phyloP scores from a whole-genome alignment of 2,888 invertebrate species.

The Phytoseiulus persimilis region DNA sequence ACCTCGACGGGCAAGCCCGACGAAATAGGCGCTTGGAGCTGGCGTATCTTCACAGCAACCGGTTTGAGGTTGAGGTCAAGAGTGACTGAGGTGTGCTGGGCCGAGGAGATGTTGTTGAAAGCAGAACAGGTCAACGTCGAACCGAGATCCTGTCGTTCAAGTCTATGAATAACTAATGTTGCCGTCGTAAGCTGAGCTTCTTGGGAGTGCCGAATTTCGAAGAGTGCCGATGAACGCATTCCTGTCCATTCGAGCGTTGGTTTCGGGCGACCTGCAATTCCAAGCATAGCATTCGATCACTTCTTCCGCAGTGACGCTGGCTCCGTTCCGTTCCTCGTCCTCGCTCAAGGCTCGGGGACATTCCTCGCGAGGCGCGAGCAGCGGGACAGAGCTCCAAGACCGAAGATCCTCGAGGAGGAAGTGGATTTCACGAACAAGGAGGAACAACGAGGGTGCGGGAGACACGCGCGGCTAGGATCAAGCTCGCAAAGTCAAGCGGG shows the following conservation, averaged over 20 bases:
- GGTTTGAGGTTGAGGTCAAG: slow-evolving; percentile 34
- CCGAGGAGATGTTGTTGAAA: slow-evolving; percentile 27
- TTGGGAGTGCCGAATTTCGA: slow-evolving; percentile 27
- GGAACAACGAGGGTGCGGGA: background rate
- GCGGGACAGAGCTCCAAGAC: background rate
- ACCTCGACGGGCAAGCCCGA: slow-evolving; percentile 19
- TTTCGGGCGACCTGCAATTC: slow-evolving; percentile 33
- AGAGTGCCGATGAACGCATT: slow-evolving; percentile 27
- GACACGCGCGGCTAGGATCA: background rate
- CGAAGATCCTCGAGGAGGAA: background rate
- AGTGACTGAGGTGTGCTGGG: slow-evolving; percentile 25
- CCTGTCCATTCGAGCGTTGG: slow-evolving; percentile 33
- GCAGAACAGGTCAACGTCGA: slow-evolving; percentile 36
- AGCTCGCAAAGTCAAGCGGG: background rate
- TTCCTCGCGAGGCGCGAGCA: background rate
- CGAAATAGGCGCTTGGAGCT: slow-evolving; percentile 11
- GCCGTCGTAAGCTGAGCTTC: slow-evolving; percentile 35
- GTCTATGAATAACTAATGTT: slow-evolving; percentile 27
- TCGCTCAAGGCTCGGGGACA: background rate
- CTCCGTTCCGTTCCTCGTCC: background rate
- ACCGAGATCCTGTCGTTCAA: slow-evolving; percentile 26
- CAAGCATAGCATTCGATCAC: background rate
- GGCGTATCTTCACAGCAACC: slow-evolving; percentile 27
- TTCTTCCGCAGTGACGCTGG: background rate
- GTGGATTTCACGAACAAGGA: background rate